Base-by-base conservation (phyloP, 2,113 vertebrate species). In the Festucalex cinctus region DNA sequence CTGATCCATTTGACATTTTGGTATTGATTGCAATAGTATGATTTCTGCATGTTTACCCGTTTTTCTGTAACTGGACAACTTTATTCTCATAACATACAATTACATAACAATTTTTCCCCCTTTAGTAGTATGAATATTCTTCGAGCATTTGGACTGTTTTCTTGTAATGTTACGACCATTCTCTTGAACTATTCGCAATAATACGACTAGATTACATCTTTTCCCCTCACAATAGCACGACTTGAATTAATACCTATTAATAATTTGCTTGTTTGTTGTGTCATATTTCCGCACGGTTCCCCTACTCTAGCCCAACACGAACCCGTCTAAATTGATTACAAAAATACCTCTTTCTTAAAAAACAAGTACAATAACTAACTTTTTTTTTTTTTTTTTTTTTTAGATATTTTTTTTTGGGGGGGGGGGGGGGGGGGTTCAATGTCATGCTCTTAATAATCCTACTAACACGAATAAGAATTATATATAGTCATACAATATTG, bases 381-480 rank as follows among this genome's bases (percentile, higher is more conserved):
- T 24, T 53, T 53, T 22, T 9, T 41, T 7, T 41, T 41, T 41
- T 10, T 41, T 54, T 1, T 26, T 14, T 54, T 26, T 3, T 22
- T 7, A 2, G n/a, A n/a, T n/a, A n/a, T n/a, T 16, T 57, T 17
- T 8, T 56, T 28, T 28, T 16, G 28, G 28, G 28, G 28, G 28
- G 2, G 8, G 10, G 39, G 39, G 48, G 17, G 3, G 19, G 48
- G 20, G 28, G 28, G 16, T 0, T 17, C 26, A 28, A 57, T 17
- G 26, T 57, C 54, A 57, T 57, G 54, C 54, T 57, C 14, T 88
- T 81, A 83, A 74, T 88, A 83, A 87, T 87, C 73, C 83, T 86
- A 83, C 89, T 88, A 82, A 90, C 85, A 84, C 82, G 87, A 86
- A 88, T 87, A 89, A 86, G 85, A 88, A 89, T 85, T 83, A 84